phyloP scores from a whole-genome alignment of 2,797 vertebrate genomes.

The Channallabes apus region DNA sequence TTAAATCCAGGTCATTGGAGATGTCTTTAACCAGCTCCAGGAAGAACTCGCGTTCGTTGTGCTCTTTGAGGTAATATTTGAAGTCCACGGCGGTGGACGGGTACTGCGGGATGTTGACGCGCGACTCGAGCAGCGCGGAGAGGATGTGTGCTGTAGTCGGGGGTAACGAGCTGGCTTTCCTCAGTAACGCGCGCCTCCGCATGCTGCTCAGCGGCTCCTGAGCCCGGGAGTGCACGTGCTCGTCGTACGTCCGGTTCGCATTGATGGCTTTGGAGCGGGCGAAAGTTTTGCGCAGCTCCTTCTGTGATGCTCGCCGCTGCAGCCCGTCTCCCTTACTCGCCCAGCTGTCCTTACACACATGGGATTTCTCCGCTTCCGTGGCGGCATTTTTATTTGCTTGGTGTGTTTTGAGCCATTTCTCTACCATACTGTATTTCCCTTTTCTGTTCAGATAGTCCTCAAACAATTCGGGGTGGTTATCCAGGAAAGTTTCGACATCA shows the following conservation, averaged over 20 bases:
- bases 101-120: conserved; percentile 95
- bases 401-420: conserved; percentile 90
- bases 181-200: conserved; percentile 88
- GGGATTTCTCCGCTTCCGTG: conserved; percentile 63
- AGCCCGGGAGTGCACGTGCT: conserved; percentile 87
- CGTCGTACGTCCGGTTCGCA: conserved; percentile 96
- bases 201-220: conserved; percentile 94
- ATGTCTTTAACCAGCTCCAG: conserved; percentile 98
- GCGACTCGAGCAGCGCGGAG: conserved; percentile 94
- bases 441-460: conserved; percentile 90
- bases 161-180: conserved; percentile 95
- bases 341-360: conserved; percentile 76
- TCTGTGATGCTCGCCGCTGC: conserved; percentile 89
- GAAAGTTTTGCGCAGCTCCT: conserved; percentile 94
- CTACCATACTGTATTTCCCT: conserved; percentile 86
- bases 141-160: conserved; percentile 95
- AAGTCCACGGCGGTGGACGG: conserved; percentile 94
- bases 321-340: conserved; percentile 74
- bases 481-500: conserved; percentile 96
- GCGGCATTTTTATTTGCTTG: conserved; percentile 61
- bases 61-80: conserved; percentile 93
- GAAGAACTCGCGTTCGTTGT: conserved; percentile 95
- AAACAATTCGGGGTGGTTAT: conserved; percentile 88
- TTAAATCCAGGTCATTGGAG: conserved; percentile 95
- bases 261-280: conserved; percentile 94